Base-by-base conservation (phyloP, 2,113 vertebrate genomes). In the Mustela lutreola region DNA sequence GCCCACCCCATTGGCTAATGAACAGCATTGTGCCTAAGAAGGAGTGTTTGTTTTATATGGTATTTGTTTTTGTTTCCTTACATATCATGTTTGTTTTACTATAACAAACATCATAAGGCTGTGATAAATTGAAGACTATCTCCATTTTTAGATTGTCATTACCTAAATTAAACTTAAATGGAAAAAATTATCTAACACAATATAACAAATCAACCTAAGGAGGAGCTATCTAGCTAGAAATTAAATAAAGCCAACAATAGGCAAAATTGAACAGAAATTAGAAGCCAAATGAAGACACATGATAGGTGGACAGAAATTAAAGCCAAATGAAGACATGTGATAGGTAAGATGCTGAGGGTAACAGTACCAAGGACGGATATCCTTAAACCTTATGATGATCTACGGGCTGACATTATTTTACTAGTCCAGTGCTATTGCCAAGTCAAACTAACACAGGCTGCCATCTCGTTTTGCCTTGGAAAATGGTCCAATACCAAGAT, bases 401-500 rank as follows among this genome's bases (percentile, higher is more conserved):
- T 63, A 33, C 28, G 36, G 28, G 53, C 2, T 86, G 33, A 28
- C 71, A 62, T 78, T 89, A 45, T 42, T 95, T 88, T 67, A 89
- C 14, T 22, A 85, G 50, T n/a, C 39, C 56, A 53, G 26, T 63
- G 65, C 58, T 82, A 22, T 36, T 73, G 26, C 82, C 58, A 96
- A 91, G 18, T 50, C 83, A 90, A 73, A 96, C 70, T 79, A 95
- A 94, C 10, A 89, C 19, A 79, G 56, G 63, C 36, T 58, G 22
- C 60, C 21, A 3, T 95, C 58, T 70, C 21, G 36, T 91, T 76
- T 85, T 92, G 11, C 45, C 14, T 85, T 93, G 81, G 89, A 93
- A 95, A 63, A 91, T 33, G 10, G 26, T 94, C 58, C 96, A 96
- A 81, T 60, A 70, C 28, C 71, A 96, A 15, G 63, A 42, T 80